Conservation (phyloP, 2,113 vertebrate genomes). For the Chinchilla lanigera region DNA sequence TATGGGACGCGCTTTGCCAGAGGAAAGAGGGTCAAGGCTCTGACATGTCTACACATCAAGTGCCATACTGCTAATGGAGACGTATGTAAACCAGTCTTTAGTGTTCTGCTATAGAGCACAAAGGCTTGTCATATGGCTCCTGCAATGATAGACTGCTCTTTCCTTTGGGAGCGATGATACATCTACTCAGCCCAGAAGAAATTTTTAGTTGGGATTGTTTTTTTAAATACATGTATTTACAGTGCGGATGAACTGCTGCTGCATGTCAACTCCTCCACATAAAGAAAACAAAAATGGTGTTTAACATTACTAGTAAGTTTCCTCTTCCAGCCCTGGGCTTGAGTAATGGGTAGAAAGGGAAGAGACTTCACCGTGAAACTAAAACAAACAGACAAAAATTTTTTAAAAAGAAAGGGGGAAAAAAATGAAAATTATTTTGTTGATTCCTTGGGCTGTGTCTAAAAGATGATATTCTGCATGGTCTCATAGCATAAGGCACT, state of each 20-base stretch:
- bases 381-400: conserved; percentile 81
- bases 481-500: conserved; percentile 99
- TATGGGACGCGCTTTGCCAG: conserved; percentile 87
- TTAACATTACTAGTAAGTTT: conserved; percentile 90
- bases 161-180: conserved; percentile 87
- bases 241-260: conserved; percentile 88
- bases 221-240: conserved; percentile 91
- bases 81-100: conserved; percentile 86
- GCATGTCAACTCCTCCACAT: conserved; percentile 90
- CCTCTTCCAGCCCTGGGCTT: conserved; percentile 89
- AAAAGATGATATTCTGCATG: conserved; percentile 95
- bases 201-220: conserved; percentile 81
- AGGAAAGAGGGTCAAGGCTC: conserved; percentile 90
- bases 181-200: conserved; percentile 87
- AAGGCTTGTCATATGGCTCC: conserved; percentile 86
- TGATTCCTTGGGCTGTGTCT: conserved; percentile 85
- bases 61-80: conserved; percentile 87
- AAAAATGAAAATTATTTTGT: conserved; percentile 78
- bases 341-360: conserved; percentile 85
- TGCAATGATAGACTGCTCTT: conserved; percentile 87
- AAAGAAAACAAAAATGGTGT: conserved; percentile 78
- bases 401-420: conserved; percentile 41
- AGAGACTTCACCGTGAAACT: conserved; percentile 89
- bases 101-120: conserved; percentile 87
- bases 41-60: conserved; percentile 86